Percentiles rank a stretch among this genome's conserved stretches.
Evolutionary conservation across 2,888 invertebrate genomes (phyloP).

Genomic region (Sphecodes monilicornis): DNA sequence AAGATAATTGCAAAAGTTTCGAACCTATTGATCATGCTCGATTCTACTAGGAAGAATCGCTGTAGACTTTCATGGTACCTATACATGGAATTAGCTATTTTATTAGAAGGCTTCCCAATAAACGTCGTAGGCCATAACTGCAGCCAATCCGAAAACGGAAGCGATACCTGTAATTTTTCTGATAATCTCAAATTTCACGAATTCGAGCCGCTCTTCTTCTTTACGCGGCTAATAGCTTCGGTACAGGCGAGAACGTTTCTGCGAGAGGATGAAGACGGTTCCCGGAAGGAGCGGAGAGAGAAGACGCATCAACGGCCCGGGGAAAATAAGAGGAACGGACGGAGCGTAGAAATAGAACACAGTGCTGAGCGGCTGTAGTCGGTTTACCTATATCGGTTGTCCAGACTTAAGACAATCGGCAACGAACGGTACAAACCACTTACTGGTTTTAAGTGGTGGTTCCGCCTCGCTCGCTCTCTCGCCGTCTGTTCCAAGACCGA

Average conservation of each 20-base stretch:
- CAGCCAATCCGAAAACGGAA: too few species aligned
- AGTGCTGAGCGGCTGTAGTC: conserved; percentile 8
- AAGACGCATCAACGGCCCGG: background rate
- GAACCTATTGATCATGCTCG: too few species aligned
- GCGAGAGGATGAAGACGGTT: background rate
- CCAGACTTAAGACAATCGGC: conserved; percentile 64
- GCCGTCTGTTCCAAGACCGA: conserved; percentile 10
- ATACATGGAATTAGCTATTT: too few species aligned
- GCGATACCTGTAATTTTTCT: too few species aligned
- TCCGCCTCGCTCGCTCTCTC: conserved; percentile 52
- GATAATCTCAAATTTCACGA: background rate
- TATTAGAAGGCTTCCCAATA: too few species aligned
- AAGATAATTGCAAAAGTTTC: too few species aligned
- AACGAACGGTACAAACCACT: conserved; percentile 70
- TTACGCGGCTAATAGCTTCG: background rate
- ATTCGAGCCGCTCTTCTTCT: background rate
- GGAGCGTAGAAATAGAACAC: background rate
- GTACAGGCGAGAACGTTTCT: background rate
- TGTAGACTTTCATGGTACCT: too few species aligned
- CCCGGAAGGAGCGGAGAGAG: background rate
- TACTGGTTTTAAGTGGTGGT: conserved; percentile 69
- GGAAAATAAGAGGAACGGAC: conserved; percentile 13
- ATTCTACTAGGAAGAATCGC: too few species aligned
- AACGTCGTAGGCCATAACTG: too few species aligned
- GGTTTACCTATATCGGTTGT: conserved; percentile 39